Conservation (phyloP, 2,888 invertebrate species). For the Ormyrus thymus region DNA sequence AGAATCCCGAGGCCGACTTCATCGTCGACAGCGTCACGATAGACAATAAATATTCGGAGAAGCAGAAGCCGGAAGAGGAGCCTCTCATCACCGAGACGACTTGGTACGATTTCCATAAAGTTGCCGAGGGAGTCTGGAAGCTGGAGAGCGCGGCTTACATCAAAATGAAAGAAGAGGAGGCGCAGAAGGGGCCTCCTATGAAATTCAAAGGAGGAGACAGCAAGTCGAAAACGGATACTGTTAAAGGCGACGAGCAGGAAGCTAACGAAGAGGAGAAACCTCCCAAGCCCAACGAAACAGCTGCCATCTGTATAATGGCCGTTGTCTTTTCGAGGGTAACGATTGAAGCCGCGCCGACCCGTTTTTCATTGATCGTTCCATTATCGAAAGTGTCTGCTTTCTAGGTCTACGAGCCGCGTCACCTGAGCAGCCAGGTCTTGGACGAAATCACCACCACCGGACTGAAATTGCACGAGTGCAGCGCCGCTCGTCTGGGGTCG, state of each 20-base stretch:
- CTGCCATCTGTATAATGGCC: conserved; percentile 66
- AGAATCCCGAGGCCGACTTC: conserved; percentile 58
- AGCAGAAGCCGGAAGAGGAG: conserved; percentile 50
- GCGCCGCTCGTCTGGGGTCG: conserved; percentile 61
- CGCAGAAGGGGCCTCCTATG: no score
- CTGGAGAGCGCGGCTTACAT: conserved; percentile 57
- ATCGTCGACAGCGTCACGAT: conserved; percentile 64
- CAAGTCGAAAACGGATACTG: no score
- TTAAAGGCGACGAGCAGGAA: no score
- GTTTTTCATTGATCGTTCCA: no score
- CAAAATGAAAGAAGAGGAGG: conserved; percentile 56
- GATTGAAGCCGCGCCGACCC: no score
- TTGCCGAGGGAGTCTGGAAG: conserved; percentile 65
- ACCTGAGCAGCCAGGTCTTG: conserved; percentile 64
- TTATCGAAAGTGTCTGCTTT: background rate
- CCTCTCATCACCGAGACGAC: conserved; percentile 56
- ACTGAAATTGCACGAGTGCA: conserved; percentile 66
- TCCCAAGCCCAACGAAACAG: conserved; percentile 59
- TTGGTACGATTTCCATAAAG: conserved; percentile 67
- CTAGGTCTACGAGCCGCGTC: conserved; percentile 64
- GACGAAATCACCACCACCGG: conserved; percentile 67
- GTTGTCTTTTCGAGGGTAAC: conserved; percentile 67
- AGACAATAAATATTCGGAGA: conserved; percentile 61
- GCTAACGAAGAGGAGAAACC: no score
- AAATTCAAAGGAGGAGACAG: no score